These are phyloP conservation scores for Anoura caudifer DNA, from an alignment of 2,113 vertebrate species.

Conservation along the genomic window DNA sequence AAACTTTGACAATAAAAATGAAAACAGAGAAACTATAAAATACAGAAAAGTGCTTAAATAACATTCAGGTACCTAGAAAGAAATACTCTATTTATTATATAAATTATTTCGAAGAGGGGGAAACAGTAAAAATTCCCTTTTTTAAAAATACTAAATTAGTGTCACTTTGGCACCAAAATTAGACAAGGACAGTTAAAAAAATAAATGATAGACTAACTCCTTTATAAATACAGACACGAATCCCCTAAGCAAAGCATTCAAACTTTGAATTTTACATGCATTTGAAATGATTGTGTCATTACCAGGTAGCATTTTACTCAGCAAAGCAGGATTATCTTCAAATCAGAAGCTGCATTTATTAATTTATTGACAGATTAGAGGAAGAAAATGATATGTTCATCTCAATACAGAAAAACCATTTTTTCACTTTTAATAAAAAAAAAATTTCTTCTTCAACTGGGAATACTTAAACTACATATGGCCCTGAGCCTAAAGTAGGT, in stretches of 20 bases:
- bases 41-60: neutral
- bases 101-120: neutral
- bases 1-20: neutral
- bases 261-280: neutral
- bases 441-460: neutral
- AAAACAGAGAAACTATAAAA: conserved; percentile 7
- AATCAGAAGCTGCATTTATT: neutral
- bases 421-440: neutral
- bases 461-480: neutral
- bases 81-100: neutral
- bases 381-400: neutral
- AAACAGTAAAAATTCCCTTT: neutral
- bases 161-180: neutral
- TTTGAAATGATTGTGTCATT: neutral
- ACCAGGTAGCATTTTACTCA: neutral
- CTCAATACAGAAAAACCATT: neutral
- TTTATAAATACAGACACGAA: neutral
- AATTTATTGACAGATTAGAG: neutral
- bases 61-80: neutral
- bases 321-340: neutral
- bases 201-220: neutral
- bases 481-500: neutral
- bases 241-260: neutral
- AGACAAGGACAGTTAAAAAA: neutral
- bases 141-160: neutral